Evolutionary conservation across 2,113 vertebrate genomes (phyloP).

Genomic region (Pardalotus punctatus): DNA sequence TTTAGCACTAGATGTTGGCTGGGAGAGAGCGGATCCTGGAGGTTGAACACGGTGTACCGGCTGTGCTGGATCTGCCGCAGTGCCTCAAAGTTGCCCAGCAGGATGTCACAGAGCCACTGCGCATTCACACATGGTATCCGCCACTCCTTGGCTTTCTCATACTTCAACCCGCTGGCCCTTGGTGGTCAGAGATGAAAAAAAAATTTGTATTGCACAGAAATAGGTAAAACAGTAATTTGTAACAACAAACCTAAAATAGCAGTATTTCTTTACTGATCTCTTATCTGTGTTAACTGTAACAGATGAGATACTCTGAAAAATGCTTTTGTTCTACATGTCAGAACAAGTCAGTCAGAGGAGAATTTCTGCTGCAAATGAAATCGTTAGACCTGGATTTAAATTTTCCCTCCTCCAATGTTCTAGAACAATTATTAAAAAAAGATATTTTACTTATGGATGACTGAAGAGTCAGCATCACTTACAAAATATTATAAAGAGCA

Average conservation of each 20-base stretch:
- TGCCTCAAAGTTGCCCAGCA: conserved; percentile 92
- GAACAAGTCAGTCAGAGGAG: neutral
- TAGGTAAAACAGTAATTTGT: neutral
- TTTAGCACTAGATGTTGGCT: conserved; percentile 85
- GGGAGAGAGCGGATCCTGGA: conserved; percentile 88
- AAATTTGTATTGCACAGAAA: neutral
- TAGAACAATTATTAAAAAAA: neutral
- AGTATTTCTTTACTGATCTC: neutral
- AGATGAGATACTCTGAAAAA: neutral
- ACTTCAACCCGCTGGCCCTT: conserved; percentile 90
- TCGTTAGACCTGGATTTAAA: neutral
- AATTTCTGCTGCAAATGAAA: neutral
- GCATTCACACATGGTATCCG: conserved; percentile 95
- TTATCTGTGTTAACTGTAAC: neutral
- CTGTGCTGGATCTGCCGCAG: conserved; percentile 88
- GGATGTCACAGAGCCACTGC: conserved; percentile 93
- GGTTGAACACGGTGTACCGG: conserved; percentile 84
- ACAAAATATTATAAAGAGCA: fast-evolving
- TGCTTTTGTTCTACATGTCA: fast-evolving
- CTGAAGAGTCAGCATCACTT: neutral
- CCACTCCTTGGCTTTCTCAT: conserved; percentile 97
- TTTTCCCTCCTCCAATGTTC: fast-evolving
- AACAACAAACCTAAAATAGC: neutral
- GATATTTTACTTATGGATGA: neutral
- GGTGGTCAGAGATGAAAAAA: neutral